A percentile compares a stretch with the other conserved stretches of the same genome.
phyloP scores from a whole-genome alignment of 2,797 vertebrate species.

The Ctenopoma kingsleyae region DNA sequence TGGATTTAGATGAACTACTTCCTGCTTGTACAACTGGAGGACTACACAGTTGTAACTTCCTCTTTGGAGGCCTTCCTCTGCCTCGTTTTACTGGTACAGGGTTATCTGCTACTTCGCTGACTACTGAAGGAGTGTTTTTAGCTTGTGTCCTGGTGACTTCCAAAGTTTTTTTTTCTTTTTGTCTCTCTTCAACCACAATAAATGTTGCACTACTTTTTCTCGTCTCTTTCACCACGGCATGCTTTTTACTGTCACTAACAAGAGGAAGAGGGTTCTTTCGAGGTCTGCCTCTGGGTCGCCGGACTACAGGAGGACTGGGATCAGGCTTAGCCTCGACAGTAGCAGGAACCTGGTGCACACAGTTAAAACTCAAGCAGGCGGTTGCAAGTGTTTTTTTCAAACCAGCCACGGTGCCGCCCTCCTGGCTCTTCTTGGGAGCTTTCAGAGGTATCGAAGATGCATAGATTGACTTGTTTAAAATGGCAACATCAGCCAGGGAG shows the following conservation, averaged over 20 bases:
- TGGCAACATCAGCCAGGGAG: neutral
- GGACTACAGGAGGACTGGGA: rapidly evolving
- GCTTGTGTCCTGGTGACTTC: neutral
- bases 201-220: neutral
- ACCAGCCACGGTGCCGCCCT: neutral
- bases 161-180: rapidly evolving
- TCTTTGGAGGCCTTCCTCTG: slow-evolving; percentile 67
- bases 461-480: slow-evolving; percentile 32
- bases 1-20: neutral
- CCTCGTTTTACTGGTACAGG: slow-evolving; percentile 17
- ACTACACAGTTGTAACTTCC: rapidly evolving
- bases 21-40: neutral
- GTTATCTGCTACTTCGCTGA: rapidly evolving
- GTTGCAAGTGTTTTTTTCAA: neutral
- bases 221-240: neutral
- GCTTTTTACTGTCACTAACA: neutral
- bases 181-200: neutral
- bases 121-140: rapidly evolving
- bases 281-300: slow-evolving; percentile 42
- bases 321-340: neutral
- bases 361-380: slow-evolving; percentile 25
- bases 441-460: neutral
- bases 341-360: neutral
- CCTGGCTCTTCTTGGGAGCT: neutral
- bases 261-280: slow-evolving; percentile 7